phyloP scores from a whole-genome alignment of 2,113 vertebrate species.

The Stigmatopora nigra region DNA sequence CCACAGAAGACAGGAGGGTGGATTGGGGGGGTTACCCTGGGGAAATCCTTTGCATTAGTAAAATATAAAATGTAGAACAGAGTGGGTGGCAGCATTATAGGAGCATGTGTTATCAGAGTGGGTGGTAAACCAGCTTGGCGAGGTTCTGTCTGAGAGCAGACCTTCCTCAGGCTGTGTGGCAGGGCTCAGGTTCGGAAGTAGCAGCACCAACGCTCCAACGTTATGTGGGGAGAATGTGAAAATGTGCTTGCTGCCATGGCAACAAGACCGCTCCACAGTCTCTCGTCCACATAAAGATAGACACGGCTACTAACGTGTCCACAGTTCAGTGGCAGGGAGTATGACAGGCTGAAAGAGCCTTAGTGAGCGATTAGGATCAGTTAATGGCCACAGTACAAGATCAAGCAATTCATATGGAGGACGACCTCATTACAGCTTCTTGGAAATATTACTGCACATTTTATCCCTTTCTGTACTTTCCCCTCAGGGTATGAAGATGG shows the following conservation, averaged over 20 bases:
- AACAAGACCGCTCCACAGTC: slow-evolving; percentile 68
- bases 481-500: neutral
- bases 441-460: slow-evolving; percentile 12
- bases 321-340: slow-evolving; percentile 59
- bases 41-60: slow-evolving; percentile 23
- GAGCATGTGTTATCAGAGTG: slow-evolving; percentile 39
- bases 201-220: slow-evolving; percentile 46
- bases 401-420: neutral
- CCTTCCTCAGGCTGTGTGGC: slow-evolving; percentile 30
- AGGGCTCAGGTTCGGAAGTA: slow-evolving; percentile 37
- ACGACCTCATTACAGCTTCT: slow-evolving; percentile 13
- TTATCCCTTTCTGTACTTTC: slow-evolving; percentile 6
- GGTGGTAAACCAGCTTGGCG: slow-evolving; percentile 35
- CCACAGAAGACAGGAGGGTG: neutral
- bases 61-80: slow-evolving; percentile 19
- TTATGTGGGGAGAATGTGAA: slow-evolving; percentile 70
- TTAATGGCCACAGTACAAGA: slow-evolving; percentile 18
- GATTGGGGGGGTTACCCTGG: neutral
- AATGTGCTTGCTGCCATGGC: slow-evolving; percentile 67
- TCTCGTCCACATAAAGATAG: slow-evolving; percentile 67
- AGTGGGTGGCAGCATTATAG: slow-evolving; percentile 36
- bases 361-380: slow-evolving; percentile 58
- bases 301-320: slow-evolving; percentile 58
- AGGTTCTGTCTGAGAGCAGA: slow-evolving; percentile 41
- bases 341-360: slow-evolving; percentile 61